A percentile compares a stretch with the other conserved stretches of the same genome.
These are phyloP conservation scores for Cotesia congregata DNA, from an alignment of 2,888 invertebrate species.

Conservation along the genomic window DNA sequence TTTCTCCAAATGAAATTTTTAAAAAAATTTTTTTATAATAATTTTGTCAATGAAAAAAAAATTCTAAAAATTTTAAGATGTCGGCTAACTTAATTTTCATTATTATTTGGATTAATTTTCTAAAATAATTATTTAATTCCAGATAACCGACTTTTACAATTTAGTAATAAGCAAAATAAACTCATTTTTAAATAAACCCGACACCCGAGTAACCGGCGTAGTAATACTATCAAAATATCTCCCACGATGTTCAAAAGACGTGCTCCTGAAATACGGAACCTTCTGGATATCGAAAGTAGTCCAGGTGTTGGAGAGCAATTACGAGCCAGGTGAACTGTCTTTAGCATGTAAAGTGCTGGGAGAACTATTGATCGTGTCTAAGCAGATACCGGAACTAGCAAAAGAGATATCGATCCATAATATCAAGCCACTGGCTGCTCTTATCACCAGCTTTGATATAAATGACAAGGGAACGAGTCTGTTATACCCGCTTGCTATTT, in stretches of 20 bases:
- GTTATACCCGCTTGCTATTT: slow-evolving; percentile 58
- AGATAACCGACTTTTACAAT: slow-evolving; percentile 55
- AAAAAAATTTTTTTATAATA: too few species aligned
- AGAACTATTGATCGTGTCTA: slow-evolving; percentile 53
- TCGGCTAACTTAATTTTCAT: too few species aligned
- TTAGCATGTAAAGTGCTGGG: slow-evolving; percentile 56
- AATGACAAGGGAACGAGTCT: slow-evolving; percentile 49
- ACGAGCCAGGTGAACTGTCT: slow-evolving; percentile 48
- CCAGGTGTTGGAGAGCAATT: slow-evolving; percentile 56
- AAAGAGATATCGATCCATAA: slow-evolving; percentile 63
- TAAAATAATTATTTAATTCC: slow-evolving; percentile 28
- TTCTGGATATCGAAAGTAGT: slow-evolving; percentile 61
- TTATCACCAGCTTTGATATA: slow-evolving; percentile 49
- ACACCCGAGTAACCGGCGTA: slow-evolving; percentile 55
- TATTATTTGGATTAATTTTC: background rate
- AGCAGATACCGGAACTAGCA: slow-evolving; percentile 60
- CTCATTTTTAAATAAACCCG: slow-evolving; percentile 56
- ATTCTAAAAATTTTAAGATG: too few species aligned
- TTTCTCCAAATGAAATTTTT: too few species aligned
- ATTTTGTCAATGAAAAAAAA: too few species aligned
- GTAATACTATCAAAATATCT: slow-evolving; percentile 53
- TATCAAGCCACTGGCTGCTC: slow-evolving; percentile 59
- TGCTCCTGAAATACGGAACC: slow-evolving; percentile 55
- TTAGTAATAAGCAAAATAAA: slow-evolving; percentile 56
- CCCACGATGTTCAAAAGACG: slow-evolving; percentile 48